Conservation (phyloP, 2,888 invertebrate genomes). For the Achlya flavicornis region DNA sequence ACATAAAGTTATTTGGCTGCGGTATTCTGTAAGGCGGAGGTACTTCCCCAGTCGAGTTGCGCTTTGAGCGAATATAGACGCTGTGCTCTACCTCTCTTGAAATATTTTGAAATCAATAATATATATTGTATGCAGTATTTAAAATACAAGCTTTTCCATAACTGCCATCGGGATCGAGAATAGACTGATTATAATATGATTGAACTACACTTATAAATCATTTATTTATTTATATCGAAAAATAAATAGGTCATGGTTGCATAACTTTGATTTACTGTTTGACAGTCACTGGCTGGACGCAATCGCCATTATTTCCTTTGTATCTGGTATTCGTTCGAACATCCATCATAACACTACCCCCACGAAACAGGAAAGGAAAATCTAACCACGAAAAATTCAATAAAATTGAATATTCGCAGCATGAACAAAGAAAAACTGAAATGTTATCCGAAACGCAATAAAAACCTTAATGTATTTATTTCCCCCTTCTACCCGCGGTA, state of each 20-base stretch:
- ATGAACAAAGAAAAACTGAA: constrained; percentile 6
- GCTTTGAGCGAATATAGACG: too few species aligned
- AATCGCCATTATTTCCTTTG: not conserved
- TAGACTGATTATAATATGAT: not conserved
- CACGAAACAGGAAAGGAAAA: not conserved
- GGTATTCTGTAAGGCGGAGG: too few species aligned
- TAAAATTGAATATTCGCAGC: constrained; percentile 9
- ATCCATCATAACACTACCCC: not conserved
- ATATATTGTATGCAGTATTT: too few species aligned
- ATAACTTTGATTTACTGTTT: not conserved
- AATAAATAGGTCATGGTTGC: too few species aligned
- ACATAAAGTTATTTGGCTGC: too few species aligned
- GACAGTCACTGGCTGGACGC: not conserved
- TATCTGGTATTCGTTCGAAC: not conserved
- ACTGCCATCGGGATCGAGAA: too few species aligned
- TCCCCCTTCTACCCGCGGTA: constrained; percentile 24
- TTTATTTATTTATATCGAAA: too few species aligned
- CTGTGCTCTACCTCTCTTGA: too few species aligned
- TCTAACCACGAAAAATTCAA: not conserved
- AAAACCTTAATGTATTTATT: constrained; percentile 11
- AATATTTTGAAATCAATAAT: too few species aligned
- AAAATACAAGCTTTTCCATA: too few species aligned
- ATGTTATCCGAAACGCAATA: constrained; percentile 5
- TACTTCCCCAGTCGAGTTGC: too few species aligned
- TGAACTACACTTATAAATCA: not conserved